Percentiles rank a stretch among this genome's conserved stretches.
These are phyloP conservation scores for Actenoides hombroni DNA, from an alignment of 2,113 vertebrate genomes.

Conservation along the genomic window DNA sequence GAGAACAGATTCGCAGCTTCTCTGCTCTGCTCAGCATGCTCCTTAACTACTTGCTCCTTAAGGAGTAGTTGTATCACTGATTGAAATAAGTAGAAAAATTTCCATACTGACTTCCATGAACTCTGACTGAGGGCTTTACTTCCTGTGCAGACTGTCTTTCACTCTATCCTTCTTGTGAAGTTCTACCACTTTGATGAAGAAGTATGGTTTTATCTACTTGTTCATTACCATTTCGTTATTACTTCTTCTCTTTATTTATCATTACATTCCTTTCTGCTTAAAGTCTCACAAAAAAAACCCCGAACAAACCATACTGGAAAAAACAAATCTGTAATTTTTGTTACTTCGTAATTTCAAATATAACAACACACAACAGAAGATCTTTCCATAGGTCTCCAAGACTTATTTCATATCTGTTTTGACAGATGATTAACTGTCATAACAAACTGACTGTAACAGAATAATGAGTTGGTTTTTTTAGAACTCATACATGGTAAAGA, in stretches of 20 bases:
- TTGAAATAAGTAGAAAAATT: neutral
- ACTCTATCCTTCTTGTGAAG: neutral
- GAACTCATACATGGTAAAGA: neutral
- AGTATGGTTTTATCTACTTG: neutral
- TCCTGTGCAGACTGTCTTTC: neutral
- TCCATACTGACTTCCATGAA: neutral
- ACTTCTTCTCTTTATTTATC: neutral
- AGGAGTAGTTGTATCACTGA: neutral
- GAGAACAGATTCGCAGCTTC: neutral
- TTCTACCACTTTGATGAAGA: neutral
- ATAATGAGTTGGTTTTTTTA: neutral
- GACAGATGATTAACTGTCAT: too few species aligned
- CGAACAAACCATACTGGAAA: neutral
- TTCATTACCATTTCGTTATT: neutral
- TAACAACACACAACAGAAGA: neutral
- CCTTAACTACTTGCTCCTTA: neutral
- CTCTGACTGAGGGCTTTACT: neutral
- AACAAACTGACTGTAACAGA: neutral
- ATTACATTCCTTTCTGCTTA: neutral
- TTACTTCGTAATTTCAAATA: neutral
- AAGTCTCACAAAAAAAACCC: neutral
- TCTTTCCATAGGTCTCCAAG: neutral
- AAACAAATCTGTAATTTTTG: neutral
- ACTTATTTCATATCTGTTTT: neutral
- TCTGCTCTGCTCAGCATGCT: neutral